Base-by-base conservation (phyloP, 2,797 vertebrate genomes). In the Poliocrania exsul region DNA sequence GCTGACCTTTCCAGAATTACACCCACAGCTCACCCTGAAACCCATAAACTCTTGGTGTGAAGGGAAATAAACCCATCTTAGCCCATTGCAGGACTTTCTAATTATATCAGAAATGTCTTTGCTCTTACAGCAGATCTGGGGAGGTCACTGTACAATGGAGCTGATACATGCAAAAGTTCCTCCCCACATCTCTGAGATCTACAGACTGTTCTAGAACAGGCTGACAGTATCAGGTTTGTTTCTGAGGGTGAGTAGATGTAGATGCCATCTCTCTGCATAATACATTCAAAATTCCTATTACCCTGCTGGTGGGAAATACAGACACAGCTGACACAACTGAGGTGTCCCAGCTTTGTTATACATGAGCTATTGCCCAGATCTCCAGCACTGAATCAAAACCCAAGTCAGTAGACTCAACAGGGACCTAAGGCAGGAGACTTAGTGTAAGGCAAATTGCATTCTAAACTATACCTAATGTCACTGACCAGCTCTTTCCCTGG, bases 1-100 rank as follows among this genome's bases (percentile, higher is more conserved):
- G 65, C 75, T 97, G 91, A 92, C 91, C 92, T 96, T 95, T 95
- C 84, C 81, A 94, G 75, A 96, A 94, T 91, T 91, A 81, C 49
- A 96, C 75, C 75, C 69, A 89, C 89, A 86, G 92, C 89, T 95
- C 38, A 6, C 44, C 31, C 81, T 69, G 72, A 94, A 91, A 91
- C 74, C 42, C 82, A 92, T 87, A 93, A 94, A 87, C 67, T 70
- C 65, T 28, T 61, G 47, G 37, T 61, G 81, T 2, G 4, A 95
- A 87, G 65, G 46, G 86, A 94, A 93, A 93, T 86, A 92, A 89
- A 87, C 53, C 26, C 16, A 3, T 28, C 29, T 67, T 61, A 81
- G 84, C 61, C 69, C 58, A 83, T 44, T 74, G 37, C n/a, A 89
- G 44, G 65, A 28, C 16, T 86, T 93, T 74, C 58, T 92, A 91